Conservation (phyloP, 2,113 vertebrate genomes). For the Rhea pennata region DNA sequence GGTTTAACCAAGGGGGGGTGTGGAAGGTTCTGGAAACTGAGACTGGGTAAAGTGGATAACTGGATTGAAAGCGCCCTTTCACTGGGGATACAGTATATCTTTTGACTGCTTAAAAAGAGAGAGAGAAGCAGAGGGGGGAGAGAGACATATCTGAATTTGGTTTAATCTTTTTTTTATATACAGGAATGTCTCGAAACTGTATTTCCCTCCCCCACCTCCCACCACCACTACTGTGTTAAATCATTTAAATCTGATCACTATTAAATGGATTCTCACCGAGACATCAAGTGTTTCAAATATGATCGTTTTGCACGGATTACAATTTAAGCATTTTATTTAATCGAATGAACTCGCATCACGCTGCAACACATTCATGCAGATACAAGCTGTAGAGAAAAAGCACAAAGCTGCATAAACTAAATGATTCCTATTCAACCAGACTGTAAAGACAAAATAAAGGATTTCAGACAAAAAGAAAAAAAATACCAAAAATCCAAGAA, state of each 20-base stretch:
- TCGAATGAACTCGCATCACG: slow-evolving; percentile 65
- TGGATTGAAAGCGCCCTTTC: slow-evolving; percentile 71
- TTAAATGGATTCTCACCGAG: slow-evolving; percentile 73
- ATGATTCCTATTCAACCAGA: slow-evolving; percentile 61
- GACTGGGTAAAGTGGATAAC: slow-evolving; percentile 61
- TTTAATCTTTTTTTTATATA: slow-evolving; percentile 75
- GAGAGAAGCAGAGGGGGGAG: neutral
- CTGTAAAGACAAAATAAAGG: slow-evolving; percentile 69
- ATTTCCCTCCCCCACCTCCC: slow-evolving; percentile 58
- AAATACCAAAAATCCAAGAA: neutral
- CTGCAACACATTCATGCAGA: slow-evolving; percentile 67
- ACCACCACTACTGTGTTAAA: slow-evolving; percentile 58
- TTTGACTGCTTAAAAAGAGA: slow-evolving; percentile 22
- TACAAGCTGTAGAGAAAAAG: slow-evolving; percentile 60
- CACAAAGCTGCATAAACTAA: slow-evolving; percentile 52
- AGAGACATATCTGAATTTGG: slow-evolving; percentile 75
- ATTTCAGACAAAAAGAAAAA: slow-evolving; percentile 26
- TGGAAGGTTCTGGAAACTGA: slow-evolving; percentile 81
- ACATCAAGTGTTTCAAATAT: slow-evolving; percentile 74
- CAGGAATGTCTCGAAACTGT: slow-evolving; percentile 60
- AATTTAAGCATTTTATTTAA: slow-evolving; percentile 74
- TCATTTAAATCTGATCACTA: slow-evolving; percentile 74
- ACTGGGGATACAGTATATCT: slow-evolving; percentile 68
- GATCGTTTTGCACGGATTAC: slow-evolving; percentile 74
- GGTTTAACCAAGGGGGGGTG: slow-evolving; percentile 72